Base-by-base conservation (phyloP, 2,797 vertebrate genomes). In the Tragelaphus oryx region DNA sequence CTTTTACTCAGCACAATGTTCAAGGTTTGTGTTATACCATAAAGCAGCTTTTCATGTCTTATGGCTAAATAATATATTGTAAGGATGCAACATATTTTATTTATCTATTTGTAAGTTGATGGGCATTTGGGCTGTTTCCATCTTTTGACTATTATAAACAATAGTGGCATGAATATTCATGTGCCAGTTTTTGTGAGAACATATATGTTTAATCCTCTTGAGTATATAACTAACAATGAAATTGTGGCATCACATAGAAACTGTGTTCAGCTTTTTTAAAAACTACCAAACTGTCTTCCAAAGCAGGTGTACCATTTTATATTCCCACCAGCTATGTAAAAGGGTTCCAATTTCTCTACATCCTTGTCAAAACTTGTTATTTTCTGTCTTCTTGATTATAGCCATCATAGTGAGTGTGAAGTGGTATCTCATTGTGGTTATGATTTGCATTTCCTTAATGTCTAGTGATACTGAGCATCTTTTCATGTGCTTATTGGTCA, bases 331-430 rank as follows among this genome's bases (percentile, higher is more conserved):
- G 50, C n/a, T 87, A 33, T 75, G 20, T 37, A 86, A 83, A 46
- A 92, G 68, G 14, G 41, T 85, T 89, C 9, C 37, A 89, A 65
- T 41, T 85, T 80, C 17, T 89, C 76, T n/a, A 92, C 37, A 60
- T 30, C 41, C 33, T 78, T 87, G 46, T 9, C 76, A 83, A 79
- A 14, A 91, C 10, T 71, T 93, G 37, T 46, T 92, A 60, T 87
- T 83, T 79, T 48, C 30, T 22, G 28, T 90, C 55, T 92, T 92
- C 57, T 95, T 74, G 37, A 24, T 75, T 96, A n/a, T 59, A 92
- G 54, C 55, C 30, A 82, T 83, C 30, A 86, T 41, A 54, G 2
- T 94, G 16, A 50, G 22, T 28, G 11, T 59, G 26, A 91, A 92
- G 12, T 78, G 37, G 8, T 80, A 65, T 48, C 26, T 71, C 54